Evolutionary conservation across 30 jellyfish, hydroid and myxozoan genomes (phyloP).

Genomic region (Catostylus mosaicus): DNA sequence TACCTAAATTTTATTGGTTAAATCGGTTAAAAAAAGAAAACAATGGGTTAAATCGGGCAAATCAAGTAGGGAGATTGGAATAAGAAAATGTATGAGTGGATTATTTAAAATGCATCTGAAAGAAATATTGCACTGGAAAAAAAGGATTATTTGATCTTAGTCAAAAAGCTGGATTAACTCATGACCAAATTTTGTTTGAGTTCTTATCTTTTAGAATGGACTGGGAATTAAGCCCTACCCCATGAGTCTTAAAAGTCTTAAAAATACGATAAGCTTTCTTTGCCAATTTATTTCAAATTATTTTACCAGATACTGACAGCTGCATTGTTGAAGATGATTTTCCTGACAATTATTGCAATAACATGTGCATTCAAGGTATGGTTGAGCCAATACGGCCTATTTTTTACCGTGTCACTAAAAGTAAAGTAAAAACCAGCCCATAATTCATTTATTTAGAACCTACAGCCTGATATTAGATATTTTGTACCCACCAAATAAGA

Average conservation of each 20-base stretch:
- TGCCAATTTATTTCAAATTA: not conserved
- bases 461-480: not conserved
- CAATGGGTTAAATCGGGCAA: too few relatives aligned
- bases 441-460: too few relatives aligned
- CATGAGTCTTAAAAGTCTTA: not conserved
- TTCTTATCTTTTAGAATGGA: not conserved
- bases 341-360: not conserved
- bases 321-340: not conserved
- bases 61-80: too few relatives aligned
- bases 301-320: not conserved
- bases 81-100: too few relatives aligned
- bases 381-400: not conserved
- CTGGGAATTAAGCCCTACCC: not conserved
- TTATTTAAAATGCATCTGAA: too few relatives aligned
- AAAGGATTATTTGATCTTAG: too few relatives aligned
- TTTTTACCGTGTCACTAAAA: not conserved
- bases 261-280: not conserved
- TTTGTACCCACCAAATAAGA: not conserved
- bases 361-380: not conserved
- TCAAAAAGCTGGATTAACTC: too few relatives aligned
- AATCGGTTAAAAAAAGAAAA: too few relatives aligned
- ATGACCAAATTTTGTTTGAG: too few relatives aligned
- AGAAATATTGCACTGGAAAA: too few relatives aligned
- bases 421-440: too few relatives aligned
- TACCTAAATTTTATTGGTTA: too few relatives aligned